These are phyloP conservation scores for Xestobium rufovillosum DNA, from an alignment of 2,888 invertebrate species.

Conservation along the genomic window DNA sequence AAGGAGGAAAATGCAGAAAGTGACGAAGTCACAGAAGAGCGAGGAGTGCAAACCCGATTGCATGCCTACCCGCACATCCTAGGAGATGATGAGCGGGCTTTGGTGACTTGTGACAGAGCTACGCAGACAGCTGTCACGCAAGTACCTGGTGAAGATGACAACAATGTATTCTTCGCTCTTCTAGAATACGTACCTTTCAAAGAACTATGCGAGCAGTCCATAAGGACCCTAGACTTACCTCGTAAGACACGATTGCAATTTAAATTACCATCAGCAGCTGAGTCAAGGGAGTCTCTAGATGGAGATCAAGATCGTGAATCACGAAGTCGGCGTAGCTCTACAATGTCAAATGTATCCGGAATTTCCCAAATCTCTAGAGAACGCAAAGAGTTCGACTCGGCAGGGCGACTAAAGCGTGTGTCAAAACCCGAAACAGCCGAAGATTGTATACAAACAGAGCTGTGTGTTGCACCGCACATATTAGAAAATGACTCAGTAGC, in stretches of 20 bases:
- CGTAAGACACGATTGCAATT: neutral
- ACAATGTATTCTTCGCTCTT: neutral
- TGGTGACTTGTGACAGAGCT: constrained; percentile 22
- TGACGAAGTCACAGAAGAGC: too few species aligned
- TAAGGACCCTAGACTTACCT: neutral
- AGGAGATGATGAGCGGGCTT: constrained; percentile 23
- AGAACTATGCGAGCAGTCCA: neutral
- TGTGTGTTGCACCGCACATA: neutral
- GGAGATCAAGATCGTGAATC: too few species aligned
- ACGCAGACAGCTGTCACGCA: constrained; percentile 12
- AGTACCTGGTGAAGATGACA: neutral
- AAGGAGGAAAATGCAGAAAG: too few species aligned
- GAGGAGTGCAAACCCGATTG: constrained; percentile 26
- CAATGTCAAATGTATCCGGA: too few species aligned
- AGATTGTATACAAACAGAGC: neutral
- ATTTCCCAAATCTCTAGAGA: too few species aligned
- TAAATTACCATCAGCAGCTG: neutral
- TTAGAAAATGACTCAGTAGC: neutral
- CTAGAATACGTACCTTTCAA: neutral
- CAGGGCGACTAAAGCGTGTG: too few species aligned
- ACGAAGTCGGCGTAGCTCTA: too few species aligned
- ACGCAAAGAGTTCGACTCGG: too few species aligned
- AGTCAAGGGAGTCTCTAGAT: too few species aligned
- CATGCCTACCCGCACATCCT: constrained; percentile 28
- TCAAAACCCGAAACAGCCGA: neutral